Evolutionary conservation across 2,888 invertebrate genomes (phyloP).

Genomic region (Clivina fossor): DNA sequence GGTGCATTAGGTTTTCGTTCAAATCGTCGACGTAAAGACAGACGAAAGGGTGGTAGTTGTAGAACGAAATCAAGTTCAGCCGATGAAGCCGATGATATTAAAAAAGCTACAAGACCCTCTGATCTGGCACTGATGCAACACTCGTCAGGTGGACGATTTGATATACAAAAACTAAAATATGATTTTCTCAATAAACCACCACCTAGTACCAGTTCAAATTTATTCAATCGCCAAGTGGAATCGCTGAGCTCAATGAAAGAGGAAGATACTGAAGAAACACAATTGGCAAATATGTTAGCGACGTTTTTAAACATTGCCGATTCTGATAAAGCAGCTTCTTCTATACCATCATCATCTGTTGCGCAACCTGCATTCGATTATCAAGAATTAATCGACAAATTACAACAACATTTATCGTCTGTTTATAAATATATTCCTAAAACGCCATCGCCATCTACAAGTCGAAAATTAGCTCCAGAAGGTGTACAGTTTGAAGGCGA

Average conservation of each 20-base stretch:
- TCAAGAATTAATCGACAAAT: constrained; percentile 64
- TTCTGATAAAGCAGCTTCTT: constrained; percentile 47
- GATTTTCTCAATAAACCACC: constrained; percentile 64
- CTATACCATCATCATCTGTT: constrained; percentile 30
- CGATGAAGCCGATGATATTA: constrained; percentile 62
- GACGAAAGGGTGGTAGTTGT: constrained; percentile 68
- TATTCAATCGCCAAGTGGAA: constrained; percentile 46
- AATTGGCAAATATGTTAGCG: constrained; percentile 66
- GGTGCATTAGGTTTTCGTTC: constrained; percentile 64
- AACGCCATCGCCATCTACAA: constrained; percentile 28
- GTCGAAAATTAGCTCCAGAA: constrained; percentile 28
- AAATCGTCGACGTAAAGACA: constrained; percentile 59
- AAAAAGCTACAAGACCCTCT: constrained; percentile 55
- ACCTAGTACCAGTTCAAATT: constrained; percentile 38
- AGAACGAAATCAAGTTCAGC: constrained; percentile 67
- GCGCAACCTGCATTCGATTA: constrained; percentile 59
- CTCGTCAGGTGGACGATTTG: constrained; percentile 64
- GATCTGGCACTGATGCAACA: constrained; percentile 47
- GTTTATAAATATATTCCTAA: constrained; percentile 39
- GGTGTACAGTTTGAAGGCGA: constrained; percentile 54
- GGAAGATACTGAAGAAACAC: constrained; percentile 58
- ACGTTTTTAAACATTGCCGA: constrained; percentile 64
- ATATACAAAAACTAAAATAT: constrained; percentile 67
- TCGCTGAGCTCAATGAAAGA: constrained; percentile 38
- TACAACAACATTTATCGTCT: constrained; percentile 60